Evolutionary conservation across 2,797 vertebrate species (phyloP).

Genomic region (Pelobates cultripes): DNA sequence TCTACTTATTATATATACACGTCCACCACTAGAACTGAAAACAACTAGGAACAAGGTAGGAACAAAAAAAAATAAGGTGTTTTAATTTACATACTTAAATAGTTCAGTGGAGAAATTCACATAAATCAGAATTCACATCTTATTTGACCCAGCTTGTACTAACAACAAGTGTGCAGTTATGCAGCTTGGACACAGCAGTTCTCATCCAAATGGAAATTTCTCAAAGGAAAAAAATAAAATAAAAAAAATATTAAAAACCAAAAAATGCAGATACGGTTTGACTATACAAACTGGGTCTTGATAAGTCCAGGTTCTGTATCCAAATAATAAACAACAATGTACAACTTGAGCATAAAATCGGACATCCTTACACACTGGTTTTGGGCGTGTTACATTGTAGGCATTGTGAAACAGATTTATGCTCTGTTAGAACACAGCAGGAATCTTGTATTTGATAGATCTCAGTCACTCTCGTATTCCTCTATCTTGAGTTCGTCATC

Average conservation of each 20-base stretch:
- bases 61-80: background rate
- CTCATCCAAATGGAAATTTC: no score
- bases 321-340: background rate
- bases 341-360: background rate
- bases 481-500: constrained; percentile 85
- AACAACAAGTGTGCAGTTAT: background rate
- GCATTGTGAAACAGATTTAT: background rate
- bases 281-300: no score
- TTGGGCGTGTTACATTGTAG: background rate
- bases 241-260: background rate
- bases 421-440: background rate
- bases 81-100: constrained; percentile 65
- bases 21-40: no score
- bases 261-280: no score
- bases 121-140: constrained; percentile 52
- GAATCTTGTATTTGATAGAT: background rate
- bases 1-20: no score
- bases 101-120: constrained; percentile 45
- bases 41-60: no score
- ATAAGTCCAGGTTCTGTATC: no score
- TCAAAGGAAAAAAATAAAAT: background rate
- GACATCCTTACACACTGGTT: background rate
- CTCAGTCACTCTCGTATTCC: constrained; percentile 85
- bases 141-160: background rate
- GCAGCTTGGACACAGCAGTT: background rate